These are phyloP conservation scores for Varecia variegata DNA, from an alignment of 2,797 vertebrate species.

Conservation along the genomic window DNA sequence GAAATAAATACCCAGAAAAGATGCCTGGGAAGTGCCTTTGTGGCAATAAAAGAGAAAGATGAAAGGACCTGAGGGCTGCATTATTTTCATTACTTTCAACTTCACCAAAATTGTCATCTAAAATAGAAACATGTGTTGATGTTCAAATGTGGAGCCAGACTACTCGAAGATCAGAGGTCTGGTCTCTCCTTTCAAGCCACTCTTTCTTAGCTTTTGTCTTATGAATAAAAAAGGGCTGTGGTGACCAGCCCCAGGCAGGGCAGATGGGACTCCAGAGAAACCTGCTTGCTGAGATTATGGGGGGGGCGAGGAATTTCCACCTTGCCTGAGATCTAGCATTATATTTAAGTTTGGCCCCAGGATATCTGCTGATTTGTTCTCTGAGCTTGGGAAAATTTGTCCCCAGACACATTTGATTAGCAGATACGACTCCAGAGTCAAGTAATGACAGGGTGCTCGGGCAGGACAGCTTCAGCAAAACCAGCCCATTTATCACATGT, in stretches of 20 bases:
- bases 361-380: background rate
- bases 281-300: background rate
- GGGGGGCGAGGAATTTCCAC: background rate
- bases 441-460: background rate
- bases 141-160: background rate
- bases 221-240: background rate
- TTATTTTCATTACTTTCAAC: conserved; percentile 11
- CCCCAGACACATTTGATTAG: background rate
- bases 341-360: background rate
- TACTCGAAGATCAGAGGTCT: background rate
- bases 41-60: conserved; percentile 9
- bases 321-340: background rate
- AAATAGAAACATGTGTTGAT: background rate
- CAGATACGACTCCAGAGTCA: background rate
- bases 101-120: conserved; percentile 2
- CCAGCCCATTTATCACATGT: background rate
- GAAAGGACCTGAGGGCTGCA: background rate
- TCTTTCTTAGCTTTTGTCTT: background rate
- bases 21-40: background rate
- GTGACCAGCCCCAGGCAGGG: background rate
- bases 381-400: background rate
- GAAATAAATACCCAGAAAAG: background rate
- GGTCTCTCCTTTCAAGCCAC: background rate
- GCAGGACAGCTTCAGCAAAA: background rate
- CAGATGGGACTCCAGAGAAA: background rate